Evolutionary conservation across 2,888 invertebrate genomes (phyloP).

Genomic region (Eupithecia pulchellata): DNA sequence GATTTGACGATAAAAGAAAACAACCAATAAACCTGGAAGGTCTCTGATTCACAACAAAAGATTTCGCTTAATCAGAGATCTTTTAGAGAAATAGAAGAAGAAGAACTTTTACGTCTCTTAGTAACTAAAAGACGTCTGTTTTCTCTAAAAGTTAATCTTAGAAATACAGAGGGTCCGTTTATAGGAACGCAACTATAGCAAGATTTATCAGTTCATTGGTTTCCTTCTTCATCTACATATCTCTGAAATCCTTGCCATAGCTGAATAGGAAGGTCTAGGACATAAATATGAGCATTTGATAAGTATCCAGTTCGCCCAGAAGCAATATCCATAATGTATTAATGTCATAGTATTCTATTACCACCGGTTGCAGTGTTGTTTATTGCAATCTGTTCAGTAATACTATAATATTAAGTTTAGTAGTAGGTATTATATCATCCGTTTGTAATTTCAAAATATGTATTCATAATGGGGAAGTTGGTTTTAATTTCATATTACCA

Average conservation of each 20-base stretch:
- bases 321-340: conserved; percentile 30
- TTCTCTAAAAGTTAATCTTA: not conserved
- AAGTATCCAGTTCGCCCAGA: conserved; percentile 21
- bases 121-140: not conserved
- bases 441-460: not conserved
- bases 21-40: not conserved
- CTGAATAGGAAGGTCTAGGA: not conserved
- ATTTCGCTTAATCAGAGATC: no score
- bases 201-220: not conserved
- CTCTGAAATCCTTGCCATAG: not conserved
- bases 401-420: conserved; percentile 3
- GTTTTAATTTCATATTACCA: not conserved
- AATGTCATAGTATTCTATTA: conserved; percentile 30
- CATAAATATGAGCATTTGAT: conserved; percentile 19
- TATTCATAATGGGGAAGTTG: not conserved
- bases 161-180: not conserved
- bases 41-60: not conserved
- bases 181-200: not conserved
- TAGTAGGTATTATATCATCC: not conserved
- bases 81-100: no score
- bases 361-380: conserved; percentile 27
- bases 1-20: not conserved
- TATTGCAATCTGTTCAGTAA: conserved; percentile 18
- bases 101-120: no score
- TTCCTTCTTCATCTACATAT: not conserved